phyloP scores from a whole-genome alignment of 2,113 vertebrate species.

The Tiliqua scincoides region DNA sequence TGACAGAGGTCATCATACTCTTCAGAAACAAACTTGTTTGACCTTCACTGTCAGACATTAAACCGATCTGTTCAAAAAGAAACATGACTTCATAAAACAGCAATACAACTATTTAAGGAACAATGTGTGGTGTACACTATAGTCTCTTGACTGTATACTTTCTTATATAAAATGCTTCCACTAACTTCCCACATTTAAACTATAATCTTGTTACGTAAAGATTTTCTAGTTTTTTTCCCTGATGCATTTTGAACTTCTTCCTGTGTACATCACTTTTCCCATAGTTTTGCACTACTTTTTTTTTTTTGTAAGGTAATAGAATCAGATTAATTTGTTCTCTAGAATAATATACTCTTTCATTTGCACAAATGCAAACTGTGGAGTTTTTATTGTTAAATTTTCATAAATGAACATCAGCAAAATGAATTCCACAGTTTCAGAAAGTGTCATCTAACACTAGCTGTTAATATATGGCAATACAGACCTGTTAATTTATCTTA shows the following conservation, averaged over 20 bases:
- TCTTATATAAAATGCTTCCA: neutral
- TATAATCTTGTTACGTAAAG: neutral
- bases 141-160: neutral
- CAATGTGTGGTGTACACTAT: neutral
- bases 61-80: neutral
- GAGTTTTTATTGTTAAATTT: neutral
- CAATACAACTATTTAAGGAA: neutral
- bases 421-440: neutral
- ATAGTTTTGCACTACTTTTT: slow-evolving; percentile 1
- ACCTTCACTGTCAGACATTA: neutral
- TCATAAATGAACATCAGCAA: neutral
- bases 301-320: neutral
- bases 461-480: neutral
- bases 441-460: slow-evolving; percentile 13
- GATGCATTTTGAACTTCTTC: slow-evolving; percentile 11
- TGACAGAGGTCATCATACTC: neutral
- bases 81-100: neutral
- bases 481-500: neutral
- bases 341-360: neutral
- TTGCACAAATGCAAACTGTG: neutral
- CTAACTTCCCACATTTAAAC: neutral
- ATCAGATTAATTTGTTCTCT: slow-evolving; percentile 10
- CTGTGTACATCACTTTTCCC: neutral
- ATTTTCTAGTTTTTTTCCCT: neutral
- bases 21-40: neutral